Conservation (phyloP, 2,113 vertebrate genomes). For the Fulica atra region DNA sequence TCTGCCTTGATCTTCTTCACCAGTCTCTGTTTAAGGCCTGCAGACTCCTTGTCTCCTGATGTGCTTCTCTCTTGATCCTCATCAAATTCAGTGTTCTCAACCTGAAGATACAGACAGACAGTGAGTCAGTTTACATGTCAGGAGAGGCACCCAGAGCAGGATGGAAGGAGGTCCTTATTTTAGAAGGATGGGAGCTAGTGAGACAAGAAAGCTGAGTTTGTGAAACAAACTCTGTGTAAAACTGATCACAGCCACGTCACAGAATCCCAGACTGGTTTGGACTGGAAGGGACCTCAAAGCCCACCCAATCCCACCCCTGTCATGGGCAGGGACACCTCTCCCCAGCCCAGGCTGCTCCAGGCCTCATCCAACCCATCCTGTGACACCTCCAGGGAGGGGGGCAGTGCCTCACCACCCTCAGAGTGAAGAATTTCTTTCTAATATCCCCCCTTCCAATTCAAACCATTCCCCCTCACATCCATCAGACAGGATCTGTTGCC, state of each 20-base stretch:
- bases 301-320: too few relatives aligned
- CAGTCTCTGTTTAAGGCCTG: slow-evolving; percentile 75
- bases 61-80: slow-evolving; percentile 70
- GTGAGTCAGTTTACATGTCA: background rate
- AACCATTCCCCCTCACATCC: background rate
- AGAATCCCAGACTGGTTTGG: too few relatives aligned
- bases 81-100: slow-evolving; percentile 83
- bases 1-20: slow-evolving; percentile 77
- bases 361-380: too few relatives aligned
- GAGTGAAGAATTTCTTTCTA: too few relatives aligned
- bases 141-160: background rate
- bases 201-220: background rate
- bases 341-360: too few relatives aligned
- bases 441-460: too few relatives aligned
- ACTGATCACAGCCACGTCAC: background rate
- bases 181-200: background rate
- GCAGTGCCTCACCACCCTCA: too few relatives aligned
- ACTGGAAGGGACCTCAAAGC: too few relatives aligned
- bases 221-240: background rate
- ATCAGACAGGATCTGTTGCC: background rate
- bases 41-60: slow-evolving; percentile 54
- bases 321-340: too few relatives aligned
- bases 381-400: too few relatives aligned
- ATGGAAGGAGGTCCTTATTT: background rate
- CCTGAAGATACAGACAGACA: slow-evolving; percentile 56